A percentile compares a stretch with the other conserved stretches of the same genome.
Evolutionary conservation across 2,888 invertebrate species (phyloP).

Genomic region (Plebejus anna): DNA sequence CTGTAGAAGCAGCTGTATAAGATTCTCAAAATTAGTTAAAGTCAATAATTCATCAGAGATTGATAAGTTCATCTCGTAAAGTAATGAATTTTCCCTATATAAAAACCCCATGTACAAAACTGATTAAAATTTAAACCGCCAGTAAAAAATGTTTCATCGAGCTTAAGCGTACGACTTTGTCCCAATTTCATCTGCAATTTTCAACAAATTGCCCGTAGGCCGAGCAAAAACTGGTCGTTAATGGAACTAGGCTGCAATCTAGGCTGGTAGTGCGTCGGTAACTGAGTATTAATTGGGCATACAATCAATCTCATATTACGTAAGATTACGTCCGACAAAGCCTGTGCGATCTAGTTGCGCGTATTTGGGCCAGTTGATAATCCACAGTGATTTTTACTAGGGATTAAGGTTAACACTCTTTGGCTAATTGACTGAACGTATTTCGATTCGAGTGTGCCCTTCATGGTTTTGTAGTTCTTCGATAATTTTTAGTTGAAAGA

Average conservation of each 20-base stretch:
- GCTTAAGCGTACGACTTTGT: slow-evolving; percentile 14
- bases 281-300: slow-evolving; percentile 42
- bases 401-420: neutral
- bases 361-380: neutral
- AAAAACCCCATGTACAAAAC: neutral
- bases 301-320: slow-evolving; percentile 41
- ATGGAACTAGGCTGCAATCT: slow-evolving; percentile 28
- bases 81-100: neutral
- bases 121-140: slow-evolving; percentile 4
- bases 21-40: neutral
- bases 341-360: slow-evolving; percentile 32
- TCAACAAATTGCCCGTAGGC: slow-evolving; percentile 1
- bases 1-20: neutral
- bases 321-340: slow-evolving; percentile 37
- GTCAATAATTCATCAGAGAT: neutral
- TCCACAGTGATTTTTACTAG: neutral
- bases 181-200: slow-evolving; percentile 15
- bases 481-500: neutral
- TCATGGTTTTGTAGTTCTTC: neutral
- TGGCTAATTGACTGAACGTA: neutral
- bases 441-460: neutral
- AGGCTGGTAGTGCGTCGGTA: slow-evolving; percentile 35
- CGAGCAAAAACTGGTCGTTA: slow-evolving; percentile 21
- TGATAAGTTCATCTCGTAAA: neutral
- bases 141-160: neutral